phyloP scores from a whole-genome alignment of 2,113 vertebrate species.

The human (Homo sapiens) region DNA sequence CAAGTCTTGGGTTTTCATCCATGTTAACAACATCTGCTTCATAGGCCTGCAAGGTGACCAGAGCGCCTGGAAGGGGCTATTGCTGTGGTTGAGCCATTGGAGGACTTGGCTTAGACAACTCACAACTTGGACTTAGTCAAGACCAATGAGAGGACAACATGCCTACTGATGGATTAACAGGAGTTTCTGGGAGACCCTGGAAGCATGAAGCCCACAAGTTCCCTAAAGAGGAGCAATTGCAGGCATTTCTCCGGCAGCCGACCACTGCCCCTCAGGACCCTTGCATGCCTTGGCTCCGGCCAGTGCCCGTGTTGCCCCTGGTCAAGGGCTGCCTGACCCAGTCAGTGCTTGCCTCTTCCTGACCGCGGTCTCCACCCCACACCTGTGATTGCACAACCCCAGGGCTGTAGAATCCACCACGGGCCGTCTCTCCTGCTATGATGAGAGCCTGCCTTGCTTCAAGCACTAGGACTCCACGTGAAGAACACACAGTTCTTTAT shows the following conservation, averaged over 20 bases:
- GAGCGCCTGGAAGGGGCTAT: background rate
- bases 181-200: background rate
- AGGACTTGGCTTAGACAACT: background rate
- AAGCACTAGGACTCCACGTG: background rate
- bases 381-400: background rate
- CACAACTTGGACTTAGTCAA: background rate
- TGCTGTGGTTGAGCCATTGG: background rate
- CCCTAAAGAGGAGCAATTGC: background rate
- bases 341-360: background rate
- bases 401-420: background rate
- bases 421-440: background rate
- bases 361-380: fast-evolving
- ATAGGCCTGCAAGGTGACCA: background rate
- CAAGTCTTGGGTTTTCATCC: background rate
- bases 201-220: background rate
- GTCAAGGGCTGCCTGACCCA: too few relatives aligned
- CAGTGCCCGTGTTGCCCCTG: background rate
- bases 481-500: background rate
- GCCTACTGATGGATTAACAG: background rate
- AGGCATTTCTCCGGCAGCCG: fast-evolving
- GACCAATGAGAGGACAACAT: background rate
- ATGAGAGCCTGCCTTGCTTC: background rate
- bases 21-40: background rate
- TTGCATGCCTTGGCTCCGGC: background rate
- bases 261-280: background rate